phyloP scores from a whole-genome alignment of 92 coral and sea anemone species.

The Actinernus sp. region DNA sequence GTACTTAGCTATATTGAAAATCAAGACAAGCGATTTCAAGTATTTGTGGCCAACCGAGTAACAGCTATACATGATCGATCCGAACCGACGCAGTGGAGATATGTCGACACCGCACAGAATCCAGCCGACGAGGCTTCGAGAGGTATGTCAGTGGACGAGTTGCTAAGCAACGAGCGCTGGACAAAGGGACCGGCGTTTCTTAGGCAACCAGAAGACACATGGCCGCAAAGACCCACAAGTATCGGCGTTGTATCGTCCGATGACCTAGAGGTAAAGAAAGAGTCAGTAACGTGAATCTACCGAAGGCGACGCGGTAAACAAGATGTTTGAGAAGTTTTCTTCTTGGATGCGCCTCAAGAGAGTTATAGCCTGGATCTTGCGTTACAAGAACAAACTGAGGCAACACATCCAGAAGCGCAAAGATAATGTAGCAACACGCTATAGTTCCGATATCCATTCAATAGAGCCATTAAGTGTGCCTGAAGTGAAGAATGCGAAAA shows the following conservation, averaged over 20 bases:
- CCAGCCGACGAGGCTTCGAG: too few relatives aligned
- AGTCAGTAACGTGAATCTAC: not conserved
- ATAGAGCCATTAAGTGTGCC: not conserved
- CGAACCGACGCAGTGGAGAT: too few relatives aligned
- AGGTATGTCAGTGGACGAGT: too few relatives aligned
- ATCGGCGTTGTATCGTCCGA: not conserved
- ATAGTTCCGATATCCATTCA: too few relatives aligned
- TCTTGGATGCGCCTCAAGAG: constrained; percentile 13
- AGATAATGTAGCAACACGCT: too few relatives aligned
- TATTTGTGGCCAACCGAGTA: too few relatives aligned
- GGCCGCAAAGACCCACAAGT: constrained; percentile 2
- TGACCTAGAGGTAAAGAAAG: constrained; percentile 11
- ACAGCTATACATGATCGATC: too few relatives aligned
- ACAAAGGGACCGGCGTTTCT: constrained; percentile 10
- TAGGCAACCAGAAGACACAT: not conserved
- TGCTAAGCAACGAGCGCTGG: too few relatives aligned
- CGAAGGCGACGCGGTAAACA: too few relatives aligned
- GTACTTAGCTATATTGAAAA: not conserved
- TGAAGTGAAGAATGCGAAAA: constrained; percentile 4
- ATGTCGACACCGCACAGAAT: too few relatives aligned
- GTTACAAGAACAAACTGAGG: not conserved
- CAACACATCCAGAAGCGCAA: not conserved
- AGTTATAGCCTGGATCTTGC: not conserved
- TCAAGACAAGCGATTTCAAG: not conserved
- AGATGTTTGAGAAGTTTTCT: constrained; percentile 8